phyloP scores from a whole-genome alignment of 2,113 vertebrate species.

The Nycticebus coucang region DNA sequence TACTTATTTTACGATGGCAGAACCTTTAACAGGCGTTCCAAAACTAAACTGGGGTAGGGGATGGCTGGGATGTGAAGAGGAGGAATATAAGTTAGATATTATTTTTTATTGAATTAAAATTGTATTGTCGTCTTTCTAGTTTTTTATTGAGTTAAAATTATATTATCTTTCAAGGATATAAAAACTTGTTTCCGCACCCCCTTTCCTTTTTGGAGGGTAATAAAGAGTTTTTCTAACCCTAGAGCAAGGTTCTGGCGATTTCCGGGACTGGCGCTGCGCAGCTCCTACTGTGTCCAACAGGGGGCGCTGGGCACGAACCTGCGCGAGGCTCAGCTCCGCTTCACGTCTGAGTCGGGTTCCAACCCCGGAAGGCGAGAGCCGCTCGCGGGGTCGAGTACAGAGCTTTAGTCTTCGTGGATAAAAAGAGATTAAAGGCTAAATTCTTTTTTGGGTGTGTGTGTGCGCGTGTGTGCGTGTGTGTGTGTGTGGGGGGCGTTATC shows the following conservation, averaged over 20 bases:
- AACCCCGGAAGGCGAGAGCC: constrained; percentile 73
- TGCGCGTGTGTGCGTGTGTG: not conserved
- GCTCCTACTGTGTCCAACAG: constrained; percentile 83
- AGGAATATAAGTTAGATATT: not conserved
- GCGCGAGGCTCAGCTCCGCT: constrained; percentile 72
- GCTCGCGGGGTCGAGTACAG: constrained; percentile 83
- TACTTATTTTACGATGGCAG: not conserved
- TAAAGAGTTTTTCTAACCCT: constrained; percentile 64
- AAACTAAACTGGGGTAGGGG: not conserved
- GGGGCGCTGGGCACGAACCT: constrained; percentile 81
- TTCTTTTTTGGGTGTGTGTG: constrained; percentile 65
- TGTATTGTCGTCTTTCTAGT: not conserved
- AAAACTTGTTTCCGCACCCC: constrained; percentile 19
- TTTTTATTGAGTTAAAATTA: constrained; percentile 45
- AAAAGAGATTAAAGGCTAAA: constrained; percentile 88
- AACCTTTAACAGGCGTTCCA: constrained; percentile 16
- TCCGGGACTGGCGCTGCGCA: constrained; percentile 72
- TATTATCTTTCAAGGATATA: constrained; percentile 31
- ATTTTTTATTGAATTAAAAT: constrained; percentile 17
- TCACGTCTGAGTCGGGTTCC: constrained; percentile 79
- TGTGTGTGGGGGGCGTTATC: constrained; percentile 21
- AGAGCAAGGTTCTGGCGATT: constrained; percentile 42
- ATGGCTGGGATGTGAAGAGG: not conserved
- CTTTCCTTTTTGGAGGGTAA: constrained; percentile 52
- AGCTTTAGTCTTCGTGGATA: constrained; percentile 85